Evolutionary conservation across 2,797 vertebrate genomes (phyloP), one percentile per base, ranked within the genome.

Genomic region (Clarias pachynema): DNA sequence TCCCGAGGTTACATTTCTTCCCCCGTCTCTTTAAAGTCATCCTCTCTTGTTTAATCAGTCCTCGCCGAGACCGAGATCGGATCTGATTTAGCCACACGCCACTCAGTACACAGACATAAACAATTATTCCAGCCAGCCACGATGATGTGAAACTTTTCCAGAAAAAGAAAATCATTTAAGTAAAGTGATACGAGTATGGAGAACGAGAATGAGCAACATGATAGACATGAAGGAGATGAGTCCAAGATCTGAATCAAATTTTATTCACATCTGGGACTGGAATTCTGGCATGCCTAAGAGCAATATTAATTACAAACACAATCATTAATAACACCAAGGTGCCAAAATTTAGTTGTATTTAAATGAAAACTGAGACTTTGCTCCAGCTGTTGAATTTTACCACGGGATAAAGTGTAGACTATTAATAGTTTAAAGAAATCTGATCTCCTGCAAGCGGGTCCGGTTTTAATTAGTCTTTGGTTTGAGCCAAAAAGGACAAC

Each of bases 31-130:
- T 40, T 53, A 37, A 34, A 79, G 82, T 70, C 68, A 4, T 66
- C 79, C 88, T 84, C 87, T 89, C 77, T 86, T 79, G 66, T 86
- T 81, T 86, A 57, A 53, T 37, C 29, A 63, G 34, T 2, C 44
- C 44, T 62, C 29, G 63, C 69, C 20, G 63, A 84, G 77, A 44
- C 65, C 1, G 37, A 84, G 59, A 84, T 53, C 56, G 24, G 82
- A 65, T 53, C 59, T 62, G 72, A 72, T 68, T 57, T 66, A 84
- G 59, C 70, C 59, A 34, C 40, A 40, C 15, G 29, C 31, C 63
- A 79, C 14, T 2, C 82, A 60, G 37, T 80, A 63, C 78, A 63
- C 78, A 80, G 60, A 80, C 78, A 80, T 80, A 49, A 80, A 80
- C 60, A 80, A 29, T 66, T 65, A 49, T 65, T 65, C 78, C 62